Base-by-base conservation (phyloP, 2,797 vertebrate species). In the Gymnodraco acuticeps region DNA sequence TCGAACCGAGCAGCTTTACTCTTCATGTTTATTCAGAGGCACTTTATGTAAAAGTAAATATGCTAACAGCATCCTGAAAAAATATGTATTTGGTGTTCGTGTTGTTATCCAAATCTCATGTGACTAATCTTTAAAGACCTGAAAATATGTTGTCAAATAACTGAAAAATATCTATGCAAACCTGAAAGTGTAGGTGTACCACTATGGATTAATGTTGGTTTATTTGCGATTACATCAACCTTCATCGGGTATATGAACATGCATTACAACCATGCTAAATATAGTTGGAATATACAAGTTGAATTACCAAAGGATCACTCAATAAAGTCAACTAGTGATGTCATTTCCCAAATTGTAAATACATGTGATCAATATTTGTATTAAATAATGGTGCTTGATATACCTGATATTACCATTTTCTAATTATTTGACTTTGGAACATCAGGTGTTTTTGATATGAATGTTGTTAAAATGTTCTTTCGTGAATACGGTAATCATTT, bases 1-100 rank as follows among this genome's bases (percentile, higher is more conserved):
- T 42, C 10, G 48, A 60, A 56, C 14, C 5, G 19, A 71, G 55
- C 59, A 41, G 67, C 69, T 73, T 73, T 42, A 54, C 14, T 59
- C 53, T 42, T 4, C 17, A 31, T 45, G 50, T 56, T 52, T 52
- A 33, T 67, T 76, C 51, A 65, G 19, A 71, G 67, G 4, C 19
- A 11, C 46, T 67, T 77, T 38, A 17, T 8, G n/a, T 47, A 10
- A 74, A 71, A 42, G 10, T 38, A 43, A 61, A 56, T 13, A 72
- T 45, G 51, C 23, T 55, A n/a, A 45, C 19, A 51, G 38, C 14
- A 46, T 45, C 17, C 38, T 12, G 38, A 27, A n/a, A 41, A 46
- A 51, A 46, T 17, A 51, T 27, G 20, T 11, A 43, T 51, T 50
- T 31, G 2, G 15, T 6, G n/a, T n/a, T 55, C 33, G 19, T 19